Base-by-base conservation (phyloP, 2,113 vertebrate species). In the Clarias macrocephalus region DNA sequence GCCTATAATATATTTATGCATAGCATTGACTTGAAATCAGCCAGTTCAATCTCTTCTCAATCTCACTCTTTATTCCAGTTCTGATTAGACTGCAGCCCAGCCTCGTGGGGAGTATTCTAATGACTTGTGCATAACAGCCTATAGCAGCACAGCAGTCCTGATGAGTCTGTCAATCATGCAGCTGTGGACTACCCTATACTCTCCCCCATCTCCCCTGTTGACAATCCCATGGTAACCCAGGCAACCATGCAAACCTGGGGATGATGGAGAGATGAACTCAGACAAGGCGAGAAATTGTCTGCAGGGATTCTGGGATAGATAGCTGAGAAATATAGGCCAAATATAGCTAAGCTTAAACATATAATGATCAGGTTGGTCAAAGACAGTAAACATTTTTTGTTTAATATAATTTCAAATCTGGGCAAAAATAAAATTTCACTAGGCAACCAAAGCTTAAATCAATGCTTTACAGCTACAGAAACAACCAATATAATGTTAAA, bases 1-100 rank as follows among this genome's bases (percentile, higher is more conserved):
- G 88, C 89, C 92, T 92, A 90, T 94, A 92, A 93, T 93, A 94
- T 95, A 94, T 94, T 94, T 94, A 95, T 95, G 94, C 95, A 94
- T 94, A 93, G 93, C 91, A 93, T 92, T 93, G 93, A 93, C 93
- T 94, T 93, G 92, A 92, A 95, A 95, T 94, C 92, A 92, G 93
- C 68, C 52, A 9, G n/a, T 77, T 77, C 77, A 82, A 72, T 72
- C 52, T 66, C 82, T 48, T 62, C 86, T 87, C 88, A 73, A 87
- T 87, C 85, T 89, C 66, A 28, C 76, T 82, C 86, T 87, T 87
- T 87, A 87, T 85, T 89, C 84, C 82, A 77, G 70, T 79, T 87
- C 86, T 89, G 86, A 87, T 87, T 87, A 89, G 72, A 83, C 56
- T 68, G 77, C 76, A 83, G 86, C 86, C 57, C 54, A 76, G 77